A percentile compares a stretch with the other conserved stretches of the same genome.
Conservation (phyloP, 2,888 invertebrate genomes). For the Pseudococcus jackbeardsleyi region DNA sequence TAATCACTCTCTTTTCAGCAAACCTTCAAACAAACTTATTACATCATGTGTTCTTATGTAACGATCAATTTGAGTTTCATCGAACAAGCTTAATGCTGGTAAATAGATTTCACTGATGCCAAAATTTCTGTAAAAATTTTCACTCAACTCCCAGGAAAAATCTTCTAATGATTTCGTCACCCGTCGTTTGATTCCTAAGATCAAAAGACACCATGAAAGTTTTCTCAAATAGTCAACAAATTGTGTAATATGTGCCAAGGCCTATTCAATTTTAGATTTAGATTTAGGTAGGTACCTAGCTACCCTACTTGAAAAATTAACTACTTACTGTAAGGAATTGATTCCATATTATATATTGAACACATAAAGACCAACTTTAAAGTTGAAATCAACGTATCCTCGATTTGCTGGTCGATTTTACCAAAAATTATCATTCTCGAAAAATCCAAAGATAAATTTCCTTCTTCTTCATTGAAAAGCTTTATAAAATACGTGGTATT, state of each 20-base stretch:
- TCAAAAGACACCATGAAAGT: background rate
- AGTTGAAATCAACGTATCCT: background rate
- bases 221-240: background rate
- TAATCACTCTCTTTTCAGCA: no score
- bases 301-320: no score
- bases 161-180: constrained; percentile 29
- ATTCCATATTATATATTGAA: constrained; percentile 6
- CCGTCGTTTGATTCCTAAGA: constrained; percentile 41
- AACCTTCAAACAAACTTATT: constrained; percentile 45
- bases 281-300: background rate
- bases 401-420: background rate
- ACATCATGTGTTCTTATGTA: background rate
- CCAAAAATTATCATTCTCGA: constrained; percentile 33
- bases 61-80: background rate
- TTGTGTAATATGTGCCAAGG: no score
- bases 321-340: constrained; percentile 49
- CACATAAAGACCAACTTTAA: constrained; percentile 1
- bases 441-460: background rate
- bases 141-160: background rate
- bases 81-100: constrained; percentile 6
- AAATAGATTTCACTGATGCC: constrained; percentile 41
- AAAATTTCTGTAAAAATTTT: constrained; percentile 27
- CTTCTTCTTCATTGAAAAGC: background rate
- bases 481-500: constrained; percentile 48
- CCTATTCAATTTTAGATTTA: no score